A percentile compares a stretch with the other conserved stretches of the same genome.
Conservation (phyloP, 2,888 invertebrate genomes). For the Gandaritis pyraliata region DNA sequence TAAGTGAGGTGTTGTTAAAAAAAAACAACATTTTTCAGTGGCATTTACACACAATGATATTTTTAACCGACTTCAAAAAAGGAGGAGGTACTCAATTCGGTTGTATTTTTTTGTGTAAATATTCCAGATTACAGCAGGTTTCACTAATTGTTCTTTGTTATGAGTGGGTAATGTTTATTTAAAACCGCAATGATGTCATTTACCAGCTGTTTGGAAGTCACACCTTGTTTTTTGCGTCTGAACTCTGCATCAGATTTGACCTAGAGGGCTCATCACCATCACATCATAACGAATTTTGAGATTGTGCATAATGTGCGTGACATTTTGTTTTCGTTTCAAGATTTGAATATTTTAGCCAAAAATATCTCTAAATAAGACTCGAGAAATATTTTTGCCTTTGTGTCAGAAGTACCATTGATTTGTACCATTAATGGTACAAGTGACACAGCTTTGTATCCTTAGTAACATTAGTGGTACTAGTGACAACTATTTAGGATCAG, state of each 20-base stretch:
- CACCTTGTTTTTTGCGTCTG: slow-evolving; percentile 13
- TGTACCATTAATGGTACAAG: no score
- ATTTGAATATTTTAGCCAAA: not conserved
- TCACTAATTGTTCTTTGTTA: not conserved
- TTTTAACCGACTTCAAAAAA: no score
- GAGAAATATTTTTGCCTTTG: not conserved
- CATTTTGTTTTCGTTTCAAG: not conserved
- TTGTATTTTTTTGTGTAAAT: no score
- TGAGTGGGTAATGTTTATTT: slow-evolving; percentile 12
- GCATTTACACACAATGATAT: no score
- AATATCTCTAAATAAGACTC: no score
- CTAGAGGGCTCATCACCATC: slow-evolving; percentile 8
- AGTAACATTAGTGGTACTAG: no score
- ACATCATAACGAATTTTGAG: not conserved
- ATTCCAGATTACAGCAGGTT: not conserved
- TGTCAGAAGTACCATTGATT: no score
- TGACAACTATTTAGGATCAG: no score
- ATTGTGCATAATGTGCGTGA: not conserved
- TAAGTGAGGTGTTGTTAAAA: no score
- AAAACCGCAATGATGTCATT: slow-evolving; percentile 25
- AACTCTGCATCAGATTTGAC: slow-evolving; percentile 15
- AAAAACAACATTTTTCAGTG: no score
- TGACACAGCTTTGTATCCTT: no score
- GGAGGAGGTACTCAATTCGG: no score
- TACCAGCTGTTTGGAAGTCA: slow-evolving; percentile 20